phyloP scores from a whole-genome alignment of 2,797 vertebrate species.

The Neostethus bicornis region DNA sequence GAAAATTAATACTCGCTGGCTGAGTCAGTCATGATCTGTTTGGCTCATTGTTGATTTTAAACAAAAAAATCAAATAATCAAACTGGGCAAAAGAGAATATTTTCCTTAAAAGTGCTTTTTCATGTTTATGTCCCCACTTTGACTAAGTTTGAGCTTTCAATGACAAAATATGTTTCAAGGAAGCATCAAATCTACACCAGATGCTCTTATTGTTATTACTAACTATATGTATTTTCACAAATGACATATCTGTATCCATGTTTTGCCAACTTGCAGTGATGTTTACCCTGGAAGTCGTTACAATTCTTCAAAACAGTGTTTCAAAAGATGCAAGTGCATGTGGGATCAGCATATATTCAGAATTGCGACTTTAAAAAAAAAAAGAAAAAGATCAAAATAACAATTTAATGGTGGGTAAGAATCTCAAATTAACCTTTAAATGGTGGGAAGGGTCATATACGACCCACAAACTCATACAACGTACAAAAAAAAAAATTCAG shows the following conservation, averaged over 20 bases:
- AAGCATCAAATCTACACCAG: constrained; percentile 12
- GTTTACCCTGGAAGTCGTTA: constrained; percentile 6
- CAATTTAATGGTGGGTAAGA: background rate
- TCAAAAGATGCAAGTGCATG: constrained; percentile 3
- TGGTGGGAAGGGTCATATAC: no score
- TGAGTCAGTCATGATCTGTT: constrained; percentile 20
- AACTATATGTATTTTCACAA: constrained; percentile 5
- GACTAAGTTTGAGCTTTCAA: background rate
- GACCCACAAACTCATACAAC: no score
- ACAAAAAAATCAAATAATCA: constrained; percentile 33
- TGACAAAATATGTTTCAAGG: background rate
- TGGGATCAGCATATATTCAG: no score
- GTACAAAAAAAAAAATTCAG: no score
- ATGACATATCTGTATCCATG: background rate
- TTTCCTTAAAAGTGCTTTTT: constrained; percentile 9
- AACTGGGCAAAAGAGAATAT: constrained; percentile 27
- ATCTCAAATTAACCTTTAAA: background rate
- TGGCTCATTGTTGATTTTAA: constrained; percentile 45
- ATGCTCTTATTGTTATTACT: constrained; percentile 18
- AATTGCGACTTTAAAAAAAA: no score
- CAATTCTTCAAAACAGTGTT: constrained; percentile 1
- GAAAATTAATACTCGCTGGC: constrained; percentile 20
- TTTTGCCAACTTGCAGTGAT: background rate
- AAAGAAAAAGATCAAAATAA: background rate
- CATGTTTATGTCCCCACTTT: constrained; percentile 15